Percentiles rank a stretch among this genome's conserved stretches.
Evolutionary conservation across 2,113 vertebrate species (phyloP).

Genomic region (Anguilla japonica): DNA sequence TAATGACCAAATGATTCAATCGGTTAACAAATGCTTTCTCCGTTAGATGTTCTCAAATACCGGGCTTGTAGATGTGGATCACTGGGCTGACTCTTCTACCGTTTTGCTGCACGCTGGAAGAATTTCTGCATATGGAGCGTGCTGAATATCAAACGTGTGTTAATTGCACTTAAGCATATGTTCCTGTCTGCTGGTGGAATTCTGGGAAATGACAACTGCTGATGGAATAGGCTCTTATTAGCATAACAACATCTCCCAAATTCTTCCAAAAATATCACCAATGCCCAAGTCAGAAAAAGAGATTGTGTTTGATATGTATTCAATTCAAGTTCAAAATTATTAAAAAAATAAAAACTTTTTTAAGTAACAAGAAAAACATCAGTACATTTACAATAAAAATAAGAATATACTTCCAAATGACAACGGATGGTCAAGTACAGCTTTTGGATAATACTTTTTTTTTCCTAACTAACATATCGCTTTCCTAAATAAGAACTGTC

Average conservation of each 20-base stretch:
- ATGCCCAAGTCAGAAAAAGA: neutral
- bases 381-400: neutral
- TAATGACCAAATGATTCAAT: neutral
- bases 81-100: neutral
- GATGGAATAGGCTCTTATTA: neutral
- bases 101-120: neutral
- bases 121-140: neutral
- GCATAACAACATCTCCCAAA: neutral
- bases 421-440: neutral
- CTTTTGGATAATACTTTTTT: neutral
- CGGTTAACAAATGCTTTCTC: neutral
- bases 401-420: neutral
- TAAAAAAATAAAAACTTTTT: neutral
- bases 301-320: neutral
- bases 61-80: neutral
- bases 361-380: neutral
- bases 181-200: neutral
- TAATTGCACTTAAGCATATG: neutral
- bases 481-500: neutral
- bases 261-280: neutral
- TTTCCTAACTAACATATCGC: neutral
- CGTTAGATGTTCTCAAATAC: neutral
- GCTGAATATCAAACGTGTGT: neutral
- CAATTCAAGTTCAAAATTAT: too few relatives aligned
- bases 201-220: neutral